Evolutionary conservation across 1,140 invertebrate genomes (phyloP), one percentile per base, ranked within the genome.

Genomic region (Pomacea maculata): DNA sequence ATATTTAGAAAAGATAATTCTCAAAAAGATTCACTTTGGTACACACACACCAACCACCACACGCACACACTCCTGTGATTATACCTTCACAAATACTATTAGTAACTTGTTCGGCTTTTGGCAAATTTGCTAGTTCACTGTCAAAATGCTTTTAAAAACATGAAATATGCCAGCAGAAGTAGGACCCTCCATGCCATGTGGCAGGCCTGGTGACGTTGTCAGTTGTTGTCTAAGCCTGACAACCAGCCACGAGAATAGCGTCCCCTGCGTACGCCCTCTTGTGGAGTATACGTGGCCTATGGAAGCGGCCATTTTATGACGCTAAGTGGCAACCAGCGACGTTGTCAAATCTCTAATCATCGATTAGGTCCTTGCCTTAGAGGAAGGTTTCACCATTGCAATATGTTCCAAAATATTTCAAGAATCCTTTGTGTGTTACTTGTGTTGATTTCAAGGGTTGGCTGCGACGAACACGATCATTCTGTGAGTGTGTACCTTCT

Each of bases 401-500:
- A 84, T 77, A 88, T 87, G 86, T 78, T 70, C 73, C 63, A 81
- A 34, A 88, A 80, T 74, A 57, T 80, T 75, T 83, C 85, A 72
- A 34, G 72, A 78, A 77, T 84, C 63, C 61, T 77, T 55, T 54
- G 71, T n/a, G 52, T 85, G 45, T 52, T 85, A 57, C 79, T 83
- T 67, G 78, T 83, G 80, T 78, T 80, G 72, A 65, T 85, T 25
- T 83, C 68, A 68, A 57, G 78, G 4, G 83, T 75, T 52, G 68
- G 79, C 73, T 85, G 85, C 72, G 88, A 89, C 72, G 88, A 89
- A 84, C 88, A 89, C 70, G 85, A 86, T 78, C 88, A 89, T 85
- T 81, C 80, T 67, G 88, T 89, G 87, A 88, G 87, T 87, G 80
- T 75, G 10, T 34, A 75, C 29, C 29, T 52, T 70, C 34, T 70